phyloP scores from a whole-genome alignment of 2,888 invertebrate species.

The Apocheima hispidaria region DNA sequence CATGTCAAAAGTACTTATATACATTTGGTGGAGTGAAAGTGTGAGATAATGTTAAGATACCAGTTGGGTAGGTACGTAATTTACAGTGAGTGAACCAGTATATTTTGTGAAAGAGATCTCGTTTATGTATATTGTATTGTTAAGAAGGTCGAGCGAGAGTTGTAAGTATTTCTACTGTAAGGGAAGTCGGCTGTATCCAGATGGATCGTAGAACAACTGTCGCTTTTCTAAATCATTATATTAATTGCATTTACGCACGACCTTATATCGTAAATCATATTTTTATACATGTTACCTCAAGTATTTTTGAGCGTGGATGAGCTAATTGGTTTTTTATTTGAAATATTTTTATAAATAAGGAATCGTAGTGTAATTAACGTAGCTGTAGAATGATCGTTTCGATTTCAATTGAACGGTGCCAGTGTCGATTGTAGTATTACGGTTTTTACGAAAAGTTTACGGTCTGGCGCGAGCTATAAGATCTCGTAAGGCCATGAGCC shows the following conservation, averaged over 20 bases:
- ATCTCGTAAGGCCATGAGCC: background rate
- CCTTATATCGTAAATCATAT: slow-evolving; percentile 26
- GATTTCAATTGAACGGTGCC: slow-evolving; percentile 41
- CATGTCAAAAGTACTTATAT: slow-evolving; percentile 35
- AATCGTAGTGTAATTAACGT: slow-evolving; percentile 40
- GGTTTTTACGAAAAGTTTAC: slow-evolving; percentile 26
- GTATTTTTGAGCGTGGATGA: slow-evolving; percentile 31
- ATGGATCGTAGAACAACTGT: background rate
- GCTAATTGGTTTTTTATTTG: slow-evolving; percentile 16
- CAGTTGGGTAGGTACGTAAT: slow-evolving; percentile 3
- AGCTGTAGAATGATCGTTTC: slow-evolving; percentile 48
- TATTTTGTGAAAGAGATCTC: slow-evolving; percentile 45
- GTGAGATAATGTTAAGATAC: slow-evolving; percentile 41
- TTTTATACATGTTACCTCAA: slow-evolving; percentile 43
- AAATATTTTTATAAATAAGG: slow-evolving; percentile 33
- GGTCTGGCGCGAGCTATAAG: slow-evolving; percentile 27
- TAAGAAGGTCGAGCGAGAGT: slow-evolving; percentile 12
- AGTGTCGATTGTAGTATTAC: slow-evolving; percentile 42
- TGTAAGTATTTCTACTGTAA: background rate
- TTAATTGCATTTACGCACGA: slow-evolving; percentile 16
- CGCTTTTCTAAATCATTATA: background rate
- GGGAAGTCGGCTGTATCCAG: background rate
- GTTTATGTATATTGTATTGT: slow-evolving; percentile 37
- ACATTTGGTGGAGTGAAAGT: slow-evolving; percentile 37
- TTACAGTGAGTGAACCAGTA: slow-evolving; percentile 20